Percentiles rank a stretch among this genome's conserved stretches.
phyloP scores from a whole-genome alignment of 2,888 invertebrate genomes.

The Gibbula magus region DNA sequence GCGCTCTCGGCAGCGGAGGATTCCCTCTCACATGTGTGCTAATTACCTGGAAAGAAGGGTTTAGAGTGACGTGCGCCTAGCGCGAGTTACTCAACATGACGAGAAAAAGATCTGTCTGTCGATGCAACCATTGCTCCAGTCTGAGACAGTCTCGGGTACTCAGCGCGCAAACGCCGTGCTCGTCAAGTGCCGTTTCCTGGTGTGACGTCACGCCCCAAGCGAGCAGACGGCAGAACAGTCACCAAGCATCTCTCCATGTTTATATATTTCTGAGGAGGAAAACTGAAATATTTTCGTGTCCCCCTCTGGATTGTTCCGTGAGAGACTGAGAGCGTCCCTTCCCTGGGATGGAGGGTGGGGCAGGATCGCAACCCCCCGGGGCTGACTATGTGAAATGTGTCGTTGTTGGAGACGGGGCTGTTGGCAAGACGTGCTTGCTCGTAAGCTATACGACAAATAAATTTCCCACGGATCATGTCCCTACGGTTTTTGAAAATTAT shows the following conservation, averaged over 20 bases:
- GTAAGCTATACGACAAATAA: constrained; percentile 41
- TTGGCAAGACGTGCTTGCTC: constrained; percentile 45
- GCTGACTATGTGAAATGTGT: constrained; percentile 39
- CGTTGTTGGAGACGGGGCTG: constrained; percentile 48
- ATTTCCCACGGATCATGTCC: constrained; percentile 42
- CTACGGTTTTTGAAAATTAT: constrained; percentile 37
- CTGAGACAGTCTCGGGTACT: neutral
- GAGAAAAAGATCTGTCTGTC: no score
- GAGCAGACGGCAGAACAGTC: neutral
- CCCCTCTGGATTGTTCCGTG: neutral
- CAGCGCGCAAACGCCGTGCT: neutral
- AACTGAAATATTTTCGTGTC: neutral
- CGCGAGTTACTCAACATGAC: no score
- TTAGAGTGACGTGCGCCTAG: no score
- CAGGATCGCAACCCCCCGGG: neutral
- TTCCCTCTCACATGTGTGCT: no score
- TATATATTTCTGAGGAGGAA: neutral
- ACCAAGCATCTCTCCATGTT: neutral
- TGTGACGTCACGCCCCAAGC: constrained; percentile 3
- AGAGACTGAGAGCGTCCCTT: neutral
- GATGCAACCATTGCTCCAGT: no score
- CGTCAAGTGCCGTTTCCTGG: constrained; percentile 11
- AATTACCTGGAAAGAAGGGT: no score
- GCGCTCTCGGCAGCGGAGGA: no score
- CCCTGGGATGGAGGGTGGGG: neutral